Evolutionary conservation across 2,888 invertebrate species (phyloP), one percentile per base, ranked within the genome.

Genomic region (Adineta ricciae): DNA sequence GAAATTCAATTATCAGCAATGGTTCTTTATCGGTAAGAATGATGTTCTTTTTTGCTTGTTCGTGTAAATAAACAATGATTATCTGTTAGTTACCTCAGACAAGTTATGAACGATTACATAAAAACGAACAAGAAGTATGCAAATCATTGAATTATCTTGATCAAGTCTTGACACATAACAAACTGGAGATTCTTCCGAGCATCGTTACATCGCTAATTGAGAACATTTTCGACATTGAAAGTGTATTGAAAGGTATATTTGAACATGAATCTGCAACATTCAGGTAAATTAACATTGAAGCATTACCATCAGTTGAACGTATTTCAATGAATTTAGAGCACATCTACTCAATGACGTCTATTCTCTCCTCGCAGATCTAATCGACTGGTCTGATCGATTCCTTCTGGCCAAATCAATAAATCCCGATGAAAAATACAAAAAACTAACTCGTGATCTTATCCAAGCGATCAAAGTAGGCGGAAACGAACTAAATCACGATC

Each of bases 121-220:
- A 78, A 78, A 78, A 9, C 14, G 78, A 78, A 78, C 38, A 19
- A n/a, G 78, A 78, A 78, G 24, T 78, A 41, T 41, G 38, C 24
- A 85, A 85, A 54, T 85, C 85, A 9, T 41, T 85, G 5, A 83
- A 84, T 27, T 85, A 85, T 83, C 50, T 85, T 24, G 85, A 85
- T 11, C 83, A 85, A 83, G 54, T 85, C 54, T 46, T 85, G 27
- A 56, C 73, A 19, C 83, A 85, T 24, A 84, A 85, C 24, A 85
- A 85, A 56, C 72, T 73, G 36, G 85, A 85, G 73, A 73, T 85
- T 27, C 41, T 85, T 27, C 32, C 78, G n/a, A 83, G 73, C 21
- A 85, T 83, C 50, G 84, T 54, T 52, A 84, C 85, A n/a, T 83
- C 85, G 32, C 73, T 85, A 54, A 72, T 85, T 38, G 85, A 85